phyloP scores from a whole-genome alignment of 2,113 vertebrate species.

The Urocitellus parryii region DNA sequence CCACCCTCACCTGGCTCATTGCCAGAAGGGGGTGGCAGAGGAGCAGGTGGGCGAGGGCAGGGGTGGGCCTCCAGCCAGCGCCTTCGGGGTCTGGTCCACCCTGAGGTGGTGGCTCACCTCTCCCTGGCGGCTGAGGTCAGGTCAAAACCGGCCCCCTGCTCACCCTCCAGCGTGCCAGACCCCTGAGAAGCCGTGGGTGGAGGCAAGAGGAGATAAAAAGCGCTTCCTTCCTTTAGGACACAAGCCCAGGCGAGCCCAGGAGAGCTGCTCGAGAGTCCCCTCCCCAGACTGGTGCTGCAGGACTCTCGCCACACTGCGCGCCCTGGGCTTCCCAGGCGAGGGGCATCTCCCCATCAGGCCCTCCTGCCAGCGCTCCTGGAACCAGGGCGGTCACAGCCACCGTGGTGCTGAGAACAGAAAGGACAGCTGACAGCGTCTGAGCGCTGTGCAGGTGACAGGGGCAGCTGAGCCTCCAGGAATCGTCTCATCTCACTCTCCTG shows the following conservation, averaged over 20 bases:
- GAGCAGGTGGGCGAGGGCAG: no score
- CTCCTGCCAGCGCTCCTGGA: background rate
- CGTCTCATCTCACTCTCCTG: background rate
- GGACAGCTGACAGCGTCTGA: background rate
- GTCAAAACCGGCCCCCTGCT: background rate
- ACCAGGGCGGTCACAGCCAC: rapidly evolving
- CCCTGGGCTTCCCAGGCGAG: background rate
- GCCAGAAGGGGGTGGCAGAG: no score
- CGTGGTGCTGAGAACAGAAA: rapidly evolving
- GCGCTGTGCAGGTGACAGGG: no score
- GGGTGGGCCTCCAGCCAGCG: no score
- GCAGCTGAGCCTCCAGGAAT: background rate
- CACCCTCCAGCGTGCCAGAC: background rate
- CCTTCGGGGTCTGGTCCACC: rapidly evolving
- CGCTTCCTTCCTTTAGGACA: background rate
- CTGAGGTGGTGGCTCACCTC: background rate
- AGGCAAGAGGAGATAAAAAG: background rate
- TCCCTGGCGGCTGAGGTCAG: background rate
- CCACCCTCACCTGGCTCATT: background rate
- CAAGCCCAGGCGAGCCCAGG: background rate
- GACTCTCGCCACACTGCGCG: rapidly evolving
- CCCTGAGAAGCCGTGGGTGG: no score
- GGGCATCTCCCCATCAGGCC: background rate
- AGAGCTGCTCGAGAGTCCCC: background rate
- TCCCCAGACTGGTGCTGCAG: background rate